A percentile compares a stretch with the other conserved stretches of the same genome.
phyloP scores from a whole-genome alignment of 2,888 invertebrate species.

The Hypsopygia costalis region DNA sequence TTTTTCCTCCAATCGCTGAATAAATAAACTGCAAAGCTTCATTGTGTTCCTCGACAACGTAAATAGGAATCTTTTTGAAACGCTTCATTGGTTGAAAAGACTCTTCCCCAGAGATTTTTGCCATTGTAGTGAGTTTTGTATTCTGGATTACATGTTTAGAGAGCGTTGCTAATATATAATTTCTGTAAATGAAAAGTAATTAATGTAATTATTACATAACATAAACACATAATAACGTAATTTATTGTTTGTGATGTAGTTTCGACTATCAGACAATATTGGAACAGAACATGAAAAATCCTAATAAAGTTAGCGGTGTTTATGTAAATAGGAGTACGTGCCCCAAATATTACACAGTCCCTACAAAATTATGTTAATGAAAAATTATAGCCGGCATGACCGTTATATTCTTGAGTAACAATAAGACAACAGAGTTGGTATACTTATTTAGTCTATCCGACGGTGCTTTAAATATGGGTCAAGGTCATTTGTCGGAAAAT shows the following conservation, averaged over 20 bases:
- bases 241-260: too few species aligned
- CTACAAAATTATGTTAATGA: neutral
- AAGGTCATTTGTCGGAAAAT: conserved; percentile 44
- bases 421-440: conserved; percentile 8
- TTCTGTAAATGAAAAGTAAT: too few species aligned
- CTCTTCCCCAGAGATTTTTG: conserved; percentile 21
- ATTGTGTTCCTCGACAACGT: conserved; percentile 89
- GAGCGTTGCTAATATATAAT: too few species aligned
- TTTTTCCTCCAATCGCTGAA: conserved; percentile 88
- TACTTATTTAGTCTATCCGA: conserved; percentile 31
- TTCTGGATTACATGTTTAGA: too few species aligned
- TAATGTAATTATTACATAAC: too few species aligned
- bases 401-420: conserved; percentile 7
- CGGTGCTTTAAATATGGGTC: conserved; percentile 44
- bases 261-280: too few species aligned
- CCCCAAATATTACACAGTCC: neutral
- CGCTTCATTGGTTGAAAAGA: conserved; percentile 49
- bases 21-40: conserved; percentile 89
- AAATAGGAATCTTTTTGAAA: conserved; percentile 85
- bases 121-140: conserved; percentile 18
- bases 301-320: too few species aligned
- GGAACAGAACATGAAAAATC: too few species aligned
- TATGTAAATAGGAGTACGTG: too few species aligned
- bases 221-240: too few species aligned
- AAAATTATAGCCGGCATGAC: neutral